Percentiles rank a stretch among this genome's conserved stretches.
Conservation (phyloP, 2,888 invertebrate species). For the Tridacna gigas region DNA sequence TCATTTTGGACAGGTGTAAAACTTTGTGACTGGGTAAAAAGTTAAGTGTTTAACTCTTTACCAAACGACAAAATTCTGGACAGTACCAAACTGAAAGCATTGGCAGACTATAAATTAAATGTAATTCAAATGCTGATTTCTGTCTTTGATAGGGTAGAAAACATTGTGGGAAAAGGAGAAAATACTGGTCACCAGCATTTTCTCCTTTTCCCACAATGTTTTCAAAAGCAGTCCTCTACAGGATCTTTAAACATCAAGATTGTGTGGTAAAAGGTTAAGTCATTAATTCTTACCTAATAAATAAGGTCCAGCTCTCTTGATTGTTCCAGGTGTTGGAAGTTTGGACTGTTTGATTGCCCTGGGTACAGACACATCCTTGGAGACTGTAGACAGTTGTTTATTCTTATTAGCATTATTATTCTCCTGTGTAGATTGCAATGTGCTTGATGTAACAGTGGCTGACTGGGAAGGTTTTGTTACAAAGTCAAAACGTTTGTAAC, state of each 20-base stretch:
- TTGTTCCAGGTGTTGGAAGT: conserved; percentile 61
- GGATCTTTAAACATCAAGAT: background rate
- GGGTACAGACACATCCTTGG: too few species aligned
- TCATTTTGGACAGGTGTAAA: too few species aligned
- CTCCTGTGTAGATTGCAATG: background rate
- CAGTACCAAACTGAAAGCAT: too few species aligned
- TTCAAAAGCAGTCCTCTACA: background rate
- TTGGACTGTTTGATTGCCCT: conserved; percentile 35
- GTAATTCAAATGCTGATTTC: too few species aligned
- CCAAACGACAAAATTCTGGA: too few species aligned
- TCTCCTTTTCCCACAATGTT: background rate
- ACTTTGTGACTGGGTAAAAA: too few species aligned
- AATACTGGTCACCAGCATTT: background rate
- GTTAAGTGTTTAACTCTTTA: too few species aligned
- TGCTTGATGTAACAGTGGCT: conserved; percentile 22
- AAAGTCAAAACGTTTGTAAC: background rate
- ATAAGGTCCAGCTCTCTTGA: conserved; percentile 89
- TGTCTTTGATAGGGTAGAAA: too few species aligned
- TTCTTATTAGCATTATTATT: background rate
- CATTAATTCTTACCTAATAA: conserved; percentile 85
- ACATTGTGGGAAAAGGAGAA: background rate
- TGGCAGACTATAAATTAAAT: too few species aligned
- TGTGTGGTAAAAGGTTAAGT: background rate
- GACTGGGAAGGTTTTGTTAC: background rate
- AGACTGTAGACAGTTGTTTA: background rate